These are phyloP conservation scores for Cheilosia urbana DNA, from an alignment of 2,888 invertebrate genomes.

Conservation along the genomic window DNA sequence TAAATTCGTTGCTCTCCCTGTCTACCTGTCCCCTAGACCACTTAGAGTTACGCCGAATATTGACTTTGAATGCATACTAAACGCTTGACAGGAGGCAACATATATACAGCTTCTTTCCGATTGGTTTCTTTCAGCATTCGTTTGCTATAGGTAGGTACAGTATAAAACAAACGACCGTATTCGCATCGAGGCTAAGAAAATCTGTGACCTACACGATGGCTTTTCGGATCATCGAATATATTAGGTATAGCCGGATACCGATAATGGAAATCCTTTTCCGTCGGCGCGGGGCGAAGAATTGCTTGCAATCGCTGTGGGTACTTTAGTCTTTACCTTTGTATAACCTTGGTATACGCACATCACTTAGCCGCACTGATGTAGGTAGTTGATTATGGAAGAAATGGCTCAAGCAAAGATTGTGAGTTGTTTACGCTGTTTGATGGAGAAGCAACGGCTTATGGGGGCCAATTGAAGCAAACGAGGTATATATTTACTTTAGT, in stretches of 20 bases:
- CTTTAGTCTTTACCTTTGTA: conserved; percentile 21
- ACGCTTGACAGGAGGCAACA: conserved; percentile 20
- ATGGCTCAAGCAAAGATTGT: conserved; percentile 61
- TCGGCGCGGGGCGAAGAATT: not conserved
- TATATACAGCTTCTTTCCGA: conserved; percentile 11
- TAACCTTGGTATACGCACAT: conserved; percentile 46
- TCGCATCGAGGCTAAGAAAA: conserved; percentile 30
- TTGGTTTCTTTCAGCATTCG: not conserved
- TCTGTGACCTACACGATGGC: conserved; percentile 69
- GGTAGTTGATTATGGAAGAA: conserved; percentile 67
- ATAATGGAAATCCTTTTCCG: conserved; percentile 61
- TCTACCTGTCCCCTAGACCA: not conserved
- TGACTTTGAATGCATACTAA: conserved; percentile 55
- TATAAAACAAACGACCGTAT: conserved; percentile 40
- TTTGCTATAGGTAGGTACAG: conserved; percentile 17
- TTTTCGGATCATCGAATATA: conserved; percentile 71
- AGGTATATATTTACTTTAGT: conserved; percentile 25
- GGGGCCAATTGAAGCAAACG: conserved; percentile 43
- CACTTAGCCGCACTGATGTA: conserved; percentile 57
- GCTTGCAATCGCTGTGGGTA: conserved; percentile 9
- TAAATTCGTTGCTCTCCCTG: conserved; percentile 21
- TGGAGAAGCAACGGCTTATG: conserved; percentile 47
- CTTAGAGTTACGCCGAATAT: conserved; percentile 25
- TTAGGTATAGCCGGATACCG: conserved; percentile 62
- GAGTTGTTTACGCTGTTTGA: conserved; percentile 61